These are phyloP conservation scores for Catajapyx aquilonaris DNA, from an alignment of 1,140 invertebrate genomes.

Conservation along the genomic window DNA sequence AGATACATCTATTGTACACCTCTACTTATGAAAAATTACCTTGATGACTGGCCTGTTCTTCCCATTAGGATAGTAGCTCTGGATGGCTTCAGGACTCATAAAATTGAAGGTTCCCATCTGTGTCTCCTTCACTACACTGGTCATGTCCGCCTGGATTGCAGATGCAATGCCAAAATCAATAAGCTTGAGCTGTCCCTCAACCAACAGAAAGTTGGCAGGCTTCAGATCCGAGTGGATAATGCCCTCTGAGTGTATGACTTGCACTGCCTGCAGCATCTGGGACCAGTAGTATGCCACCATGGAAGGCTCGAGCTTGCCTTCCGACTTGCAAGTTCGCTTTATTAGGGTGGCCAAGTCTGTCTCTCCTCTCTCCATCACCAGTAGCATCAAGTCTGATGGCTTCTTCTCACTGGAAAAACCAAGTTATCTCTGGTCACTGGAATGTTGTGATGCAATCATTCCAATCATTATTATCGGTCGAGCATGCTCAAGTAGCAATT, in stretches of 20 bases:
- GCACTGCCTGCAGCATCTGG: constrained; percentile 79
- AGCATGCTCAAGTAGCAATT: constrained; percentile 9
- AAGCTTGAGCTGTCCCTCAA: constrained; percentile 67
- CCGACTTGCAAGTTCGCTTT: constrained; percentile 30
- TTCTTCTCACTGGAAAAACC: constrained; percentile 25
- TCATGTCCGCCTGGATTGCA: constrained; percentile 65
- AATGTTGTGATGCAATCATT: constrained; percentile 18
- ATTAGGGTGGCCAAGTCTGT: constrained; percentile 63
- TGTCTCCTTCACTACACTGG: constrained; percentile 63
- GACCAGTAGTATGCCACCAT: constrained; percentile 76
- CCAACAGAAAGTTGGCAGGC: constrained; percentile 87
- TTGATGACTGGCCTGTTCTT: constrained; percentile 1
- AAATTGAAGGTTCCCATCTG: constrained; percentile 81
- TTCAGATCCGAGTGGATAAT: constrained; percentile 94
- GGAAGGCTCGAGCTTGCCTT: constrained; percentile 34
- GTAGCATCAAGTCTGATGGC: constrained; percentile 27
- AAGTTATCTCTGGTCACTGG: constrained; percentile 34
- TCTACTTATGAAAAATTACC: constrained; percentile 1
- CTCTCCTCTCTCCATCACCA: constrained; percentile 86
- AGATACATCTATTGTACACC: background rate
- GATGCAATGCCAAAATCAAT: constrained; percentile 99
- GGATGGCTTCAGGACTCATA: constrained; percentile 85
- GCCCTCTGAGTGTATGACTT: constrained; percentile 76
- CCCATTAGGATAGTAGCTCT: constrained; percentile 17
- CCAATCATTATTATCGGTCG: constrained; percentile 5